Conservation (phyloP, 2,888 invertebrate genomes). For the Peribatodes rhomboidaria region DNA sequence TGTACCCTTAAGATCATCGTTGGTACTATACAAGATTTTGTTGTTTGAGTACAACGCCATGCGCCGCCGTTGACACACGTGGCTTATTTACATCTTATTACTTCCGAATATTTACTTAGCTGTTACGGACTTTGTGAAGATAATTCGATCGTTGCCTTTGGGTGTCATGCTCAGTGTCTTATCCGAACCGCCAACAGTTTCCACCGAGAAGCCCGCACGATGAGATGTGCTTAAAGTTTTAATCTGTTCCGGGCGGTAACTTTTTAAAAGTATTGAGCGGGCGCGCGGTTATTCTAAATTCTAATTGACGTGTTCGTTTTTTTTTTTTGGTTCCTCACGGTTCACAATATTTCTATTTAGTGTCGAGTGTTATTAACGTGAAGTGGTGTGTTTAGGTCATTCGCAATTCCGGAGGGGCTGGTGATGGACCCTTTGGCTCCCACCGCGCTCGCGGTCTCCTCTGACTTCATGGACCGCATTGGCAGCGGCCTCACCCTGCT, state of each 20-base stretch:
- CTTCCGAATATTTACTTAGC: slow-evolving; percentile 37
- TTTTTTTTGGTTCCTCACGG: neutral
- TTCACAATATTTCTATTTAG: neutral
- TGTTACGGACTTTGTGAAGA: neutral
- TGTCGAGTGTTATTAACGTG: slow-evolving; percentile 15
- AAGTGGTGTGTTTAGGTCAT: slow-evolving; percentile 67
- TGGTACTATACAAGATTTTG: slow-evolving; percentile 37
- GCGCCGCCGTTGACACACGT: slow-evolving; percentile 58
- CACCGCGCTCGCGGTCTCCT: slow-evolving; percentile 77
- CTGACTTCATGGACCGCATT: slow-evolving; percentile 81
- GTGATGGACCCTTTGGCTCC: slow-evolving; percentile 82
- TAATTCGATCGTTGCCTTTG: slow-evolving; percentile 1
- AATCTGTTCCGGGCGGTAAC: neutral
- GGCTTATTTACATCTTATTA: slow-evolving; percentile 15
- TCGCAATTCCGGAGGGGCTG: slow-evolving; percentile 80
- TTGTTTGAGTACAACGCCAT: slow-evolving; percentile 54
- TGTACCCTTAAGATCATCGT: slow-evolving; percentile 13
- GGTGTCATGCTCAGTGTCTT: slow-evolving; percentile 1
- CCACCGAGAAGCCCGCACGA: slow-evolving; percentile 3
- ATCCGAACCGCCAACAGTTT: slow-evolving; percentile 10
- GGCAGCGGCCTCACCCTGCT: slow-evolving; percentile 78
- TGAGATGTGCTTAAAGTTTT: slow-evolving; percentile 22
- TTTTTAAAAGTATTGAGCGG: slow-evolving; percentile 11
- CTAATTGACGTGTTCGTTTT: neutral
- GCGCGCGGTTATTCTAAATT: neutral